Percentiles rank a stretch among this genome's conserved stretches.
These are phyloP conservation scores for Parnassius apollo DNA, from an alignment of 2,888 invertebrate species.

Conservation along the genomic window DNA sequence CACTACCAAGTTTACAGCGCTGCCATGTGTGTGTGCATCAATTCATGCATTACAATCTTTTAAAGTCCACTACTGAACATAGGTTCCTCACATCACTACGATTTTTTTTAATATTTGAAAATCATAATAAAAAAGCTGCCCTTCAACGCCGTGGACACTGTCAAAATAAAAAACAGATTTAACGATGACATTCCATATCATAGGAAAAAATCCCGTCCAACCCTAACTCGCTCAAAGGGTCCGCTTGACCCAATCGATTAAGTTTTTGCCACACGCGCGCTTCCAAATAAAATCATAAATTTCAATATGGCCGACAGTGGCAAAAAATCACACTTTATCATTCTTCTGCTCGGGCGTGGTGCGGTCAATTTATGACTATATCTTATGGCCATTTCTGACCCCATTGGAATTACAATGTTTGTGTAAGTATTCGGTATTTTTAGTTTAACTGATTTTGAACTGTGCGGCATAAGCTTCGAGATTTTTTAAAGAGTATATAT, in stretches of 20 bases:
- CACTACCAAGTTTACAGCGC: no score
- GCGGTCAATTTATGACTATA: slow-evolving; percentile 68
- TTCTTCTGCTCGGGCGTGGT: slow-evolving; percentile 51
- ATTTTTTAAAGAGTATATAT: no score
- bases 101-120: no score
- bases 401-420: slow-evolving; percentile 9
- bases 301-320: slow-evolving; percentile 52
- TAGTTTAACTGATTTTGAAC: not conserved
- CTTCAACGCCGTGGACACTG: slow-evolving; percentile 4
- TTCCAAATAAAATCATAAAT: slow-evolving; percentile 74
- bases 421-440: not conserved
- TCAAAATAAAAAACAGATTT: slow-evolving; percentile 7
- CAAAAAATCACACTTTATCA: slow-evolving; percentile 67
- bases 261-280: slow-evolving; percentile 66
- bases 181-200: slow-evolving; percentile 23
- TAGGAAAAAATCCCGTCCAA: slow-evolving; percentile 17
- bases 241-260: slow-evolving; percentile 55
- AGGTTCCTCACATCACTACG: no score
- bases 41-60: no score
- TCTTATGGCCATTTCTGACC: slow-evolving; percentile 42
- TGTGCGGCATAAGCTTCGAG: no score
- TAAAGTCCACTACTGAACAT: no score
- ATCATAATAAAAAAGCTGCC: not conserved
- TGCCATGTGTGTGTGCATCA: no score
- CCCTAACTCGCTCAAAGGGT: slow-evolving; percentile 25